Base-by-base conservation (phyloP, 2,797 vertebrate genomes). In the Pantherophis vulpinus region DNA sequence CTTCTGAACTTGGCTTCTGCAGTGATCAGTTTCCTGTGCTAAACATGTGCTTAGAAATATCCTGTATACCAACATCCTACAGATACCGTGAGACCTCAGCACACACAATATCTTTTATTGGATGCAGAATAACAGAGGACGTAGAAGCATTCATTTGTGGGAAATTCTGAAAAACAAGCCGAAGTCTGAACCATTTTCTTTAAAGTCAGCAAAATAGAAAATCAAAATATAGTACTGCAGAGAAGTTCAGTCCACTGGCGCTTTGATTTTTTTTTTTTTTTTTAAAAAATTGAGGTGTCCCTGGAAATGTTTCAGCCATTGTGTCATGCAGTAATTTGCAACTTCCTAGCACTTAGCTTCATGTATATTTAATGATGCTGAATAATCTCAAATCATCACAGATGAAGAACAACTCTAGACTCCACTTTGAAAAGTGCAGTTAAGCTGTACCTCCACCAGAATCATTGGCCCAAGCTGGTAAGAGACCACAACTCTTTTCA, bases 341-440 rank as follows among this genome's bases (percentile, higher is more conserved):
- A 87, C 89, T 90, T 90, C 89, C 83, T 91, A 91, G 89, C 83
- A 87, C 83, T 93, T 90, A 59, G 54, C 54, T 87, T 93, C 47
- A 93, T 93, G 89, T 87, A 93, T 93, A 90, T 93, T 93, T 93
- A 91, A 93, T 93, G 89, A 54, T 58, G 37, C 20, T 66, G 89
- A 90, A 91, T 91, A 90, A 91, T 90, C 90, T 91, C 12, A 59
- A 74, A 70, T 51, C 83, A n/a, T 51, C 37, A n/a, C 37, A 16
- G 89, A 87, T 47, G 47, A 86, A 60, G 58, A 86, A 32, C 61
- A 86, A 32, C 61, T 47, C 83, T 47, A 1, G 16, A 11, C 25
- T 93, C 29, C 1, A 20, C 32, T 93, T 93, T 70, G 88, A 86
- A 90, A 89, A 55, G 25, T 70, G 89, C 51, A 93, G 88, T 37